These are phyloP conservation scores for Calcarius lapponicus DNA, from an alignment of 2,797 vertebrate species.

Conservation along the genomic window DNA sequence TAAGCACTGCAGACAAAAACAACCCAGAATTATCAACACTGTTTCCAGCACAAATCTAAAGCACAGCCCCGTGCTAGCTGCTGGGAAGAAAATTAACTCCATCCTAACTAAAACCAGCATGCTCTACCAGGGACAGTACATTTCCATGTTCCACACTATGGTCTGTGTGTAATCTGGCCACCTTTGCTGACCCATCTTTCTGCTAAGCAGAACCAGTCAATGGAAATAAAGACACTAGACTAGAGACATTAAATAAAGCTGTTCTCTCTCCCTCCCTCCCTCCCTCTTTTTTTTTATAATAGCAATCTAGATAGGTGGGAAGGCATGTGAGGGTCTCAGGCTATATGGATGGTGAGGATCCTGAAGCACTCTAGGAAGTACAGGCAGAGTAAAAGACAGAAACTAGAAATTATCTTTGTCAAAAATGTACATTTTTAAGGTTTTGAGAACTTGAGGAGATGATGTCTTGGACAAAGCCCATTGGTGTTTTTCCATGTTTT, in stretches of 20 bases:
- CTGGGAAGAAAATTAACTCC: not conserved
- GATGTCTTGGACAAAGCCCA: not conserved
- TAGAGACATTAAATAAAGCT: not conserved
- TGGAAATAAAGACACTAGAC: not conserved
- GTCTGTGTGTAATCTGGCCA: not conserved
- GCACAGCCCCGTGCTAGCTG: not conserved
- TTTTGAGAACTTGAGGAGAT: not conserved
- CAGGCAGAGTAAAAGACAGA: not conserved
- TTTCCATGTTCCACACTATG: accelerated
- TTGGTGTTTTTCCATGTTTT: not conserved
- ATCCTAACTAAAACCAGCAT: not conserved
- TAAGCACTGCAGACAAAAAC: accelerated
- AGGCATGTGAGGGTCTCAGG: not conserved
- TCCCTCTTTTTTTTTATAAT: not conserved
- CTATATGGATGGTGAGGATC: not conserved
- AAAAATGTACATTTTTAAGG: not conserved
- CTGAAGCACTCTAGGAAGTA: not conserved
- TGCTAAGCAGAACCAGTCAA: not conserved
- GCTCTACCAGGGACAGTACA: accelerated
- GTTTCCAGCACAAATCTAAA: not conserved
- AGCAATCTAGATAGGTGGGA: not conserved
- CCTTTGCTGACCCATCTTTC: not conserved
- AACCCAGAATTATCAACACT: not conserved
- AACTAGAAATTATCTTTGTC: not conserved
- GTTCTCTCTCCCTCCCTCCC: not conserved